Evolutionary conservation across 2,113 vertebrate species (phyloP).

Genomic region (Passer domesticus): DNA sequence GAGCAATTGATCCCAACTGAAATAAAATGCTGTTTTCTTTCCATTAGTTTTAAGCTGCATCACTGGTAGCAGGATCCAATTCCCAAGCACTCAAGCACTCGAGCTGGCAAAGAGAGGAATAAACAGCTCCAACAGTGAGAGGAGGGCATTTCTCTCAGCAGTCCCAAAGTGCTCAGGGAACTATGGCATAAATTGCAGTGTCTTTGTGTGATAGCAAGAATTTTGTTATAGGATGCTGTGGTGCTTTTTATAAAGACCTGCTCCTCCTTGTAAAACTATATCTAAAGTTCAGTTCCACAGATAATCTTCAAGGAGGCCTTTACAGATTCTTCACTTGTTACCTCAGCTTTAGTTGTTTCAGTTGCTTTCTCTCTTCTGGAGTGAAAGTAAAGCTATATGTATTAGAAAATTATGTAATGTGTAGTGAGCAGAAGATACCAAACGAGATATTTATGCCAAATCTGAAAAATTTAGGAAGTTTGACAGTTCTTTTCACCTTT

Average conservation of each 20-base stretch:
- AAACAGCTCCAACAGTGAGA: background rate
- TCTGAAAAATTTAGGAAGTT: background rate
- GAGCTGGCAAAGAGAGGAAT: background rate
- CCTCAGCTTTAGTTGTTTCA: background rate
- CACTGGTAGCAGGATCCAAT: background rate
- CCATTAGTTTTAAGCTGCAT: background rate
- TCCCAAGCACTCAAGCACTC: background rate
- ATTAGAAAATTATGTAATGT: background rate
- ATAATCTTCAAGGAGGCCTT: background rate
- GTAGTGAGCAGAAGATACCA: background rate
- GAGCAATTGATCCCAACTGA: background rate
- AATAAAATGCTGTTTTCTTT: background rate
- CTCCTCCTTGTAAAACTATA: background rate
- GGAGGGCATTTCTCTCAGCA: background rate
- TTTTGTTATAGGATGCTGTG: background rate
- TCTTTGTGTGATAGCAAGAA: background rate
- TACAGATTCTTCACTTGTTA: background rate
- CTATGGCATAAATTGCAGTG: background rate
- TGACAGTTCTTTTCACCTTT: background rate
- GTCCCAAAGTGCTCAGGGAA: background rate
- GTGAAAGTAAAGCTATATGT: background rate
- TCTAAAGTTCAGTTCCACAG: background rate
- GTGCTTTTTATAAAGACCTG: background rate
- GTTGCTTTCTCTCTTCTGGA: background rate
- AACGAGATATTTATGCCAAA: background rate